Evolutionary conservation across 2,113 vertebrate genomes (phyloP).

Genomic region (Hemichromis elongatus): DNA sequence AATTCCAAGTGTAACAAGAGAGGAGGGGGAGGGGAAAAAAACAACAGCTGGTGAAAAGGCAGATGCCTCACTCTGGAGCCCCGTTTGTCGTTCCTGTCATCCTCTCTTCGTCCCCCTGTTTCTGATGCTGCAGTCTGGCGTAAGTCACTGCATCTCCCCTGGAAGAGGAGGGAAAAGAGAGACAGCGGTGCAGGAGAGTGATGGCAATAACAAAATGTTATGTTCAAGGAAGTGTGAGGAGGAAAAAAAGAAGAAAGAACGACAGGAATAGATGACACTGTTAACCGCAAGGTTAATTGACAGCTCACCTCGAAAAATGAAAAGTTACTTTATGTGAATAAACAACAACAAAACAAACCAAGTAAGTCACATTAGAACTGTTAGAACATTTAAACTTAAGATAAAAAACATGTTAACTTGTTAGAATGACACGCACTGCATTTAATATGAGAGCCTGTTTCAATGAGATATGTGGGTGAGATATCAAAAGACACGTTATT

Average conservation of each 20-base stretch:
- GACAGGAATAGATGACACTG: not conserved
- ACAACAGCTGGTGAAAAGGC: not conserved
- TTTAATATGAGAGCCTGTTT: conserved; percentile 29
- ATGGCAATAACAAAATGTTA: not conserved
- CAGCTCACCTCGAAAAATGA: not conserved
- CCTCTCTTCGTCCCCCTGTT: conserved; percentile 84
- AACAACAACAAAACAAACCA: not conserved
- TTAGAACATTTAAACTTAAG: not conserved
- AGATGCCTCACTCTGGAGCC: conserved; percentile 66
- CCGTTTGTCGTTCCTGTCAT: conserved; percentile 70
- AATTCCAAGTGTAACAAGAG: not conserved
- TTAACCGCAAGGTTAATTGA: conserved; percentile 2
- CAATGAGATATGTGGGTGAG: not conserved
- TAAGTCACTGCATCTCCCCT: conserved; percentile 92
- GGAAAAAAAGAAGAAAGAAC: not conserved
- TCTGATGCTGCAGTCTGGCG: conserved; percentile 88
- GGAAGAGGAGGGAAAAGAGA: conserved; percentile 4
- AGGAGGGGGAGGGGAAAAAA: not conserved
- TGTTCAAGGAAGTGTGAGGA: not conserved
- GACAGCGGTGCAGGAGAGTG: not conserved
- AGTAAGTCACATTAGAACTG: not conserved
- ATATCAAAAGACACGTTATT: not conserved
- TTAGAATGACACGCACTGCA: not conserved
- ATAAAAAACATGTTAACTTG: not conserved
- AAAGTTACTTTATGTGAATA: not conserved